phyloP scores from a whole-genome alignment of 2,888 invertebrate species.

The Omphaloscelis lunosa region DNA sequence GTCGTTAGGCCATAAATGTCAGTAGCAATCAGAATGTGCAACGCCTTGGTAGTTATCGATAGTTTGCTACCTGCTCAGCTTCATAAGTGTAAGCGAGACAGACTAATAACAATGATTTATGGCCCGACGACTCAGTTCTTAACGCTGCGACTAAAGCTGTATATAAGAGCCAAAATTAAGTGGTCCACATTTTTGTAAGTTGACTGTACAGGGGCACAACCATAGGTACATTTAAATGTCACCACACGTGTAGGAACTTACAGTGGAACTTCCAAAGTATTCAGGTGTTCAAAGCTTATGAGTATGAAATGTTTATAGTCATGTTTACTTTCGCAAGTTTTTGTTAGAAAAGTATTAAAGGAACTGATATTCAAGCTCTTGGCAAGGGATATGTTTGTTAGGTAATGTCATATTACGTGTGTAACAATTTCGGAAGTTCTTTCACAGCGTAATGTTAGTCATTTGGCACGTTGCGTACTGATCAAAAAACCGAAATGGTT shows the following conservation, averaged over 20 bases:
- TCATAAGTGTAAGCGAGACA: no score
- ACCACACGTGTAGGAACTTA: background rate
- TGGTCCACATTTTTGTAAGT: background rate
- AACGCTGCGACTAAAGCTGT: no score
- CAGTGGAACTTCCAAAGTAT: background rate
- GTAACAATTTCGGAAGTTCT: constrained; percentile 1
- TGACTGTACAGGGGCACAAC: background rate
- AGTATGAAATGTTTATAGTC: constrained; percentile 28
- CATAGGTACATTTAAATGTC: background rate
- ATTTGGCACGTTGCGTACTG: background rate
- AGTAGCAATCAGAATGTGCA: no score
- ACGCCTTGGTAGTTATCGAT: no score
- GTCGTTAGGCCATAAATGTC: no score
- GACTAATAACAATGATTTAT: no score
- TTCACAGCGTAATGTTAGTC: background rate
- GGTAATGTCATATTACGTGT: background rate
- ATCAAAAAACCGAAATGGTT: background rate
- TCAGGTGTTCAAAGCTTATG: background rate
- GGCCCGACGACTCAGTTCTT: no score
- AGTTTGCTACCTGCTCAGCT: no score
- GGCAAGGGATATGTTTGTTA: background rate
- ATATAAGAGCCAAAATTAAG: background rate
- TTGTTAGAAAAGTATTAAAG: background rate
- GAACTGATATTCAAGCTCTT: constrained; percentile 8
- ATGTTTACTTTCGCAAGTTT: constrained; percentile 37